Conservation (phyloP, 2,113 vertebrate species). For the Zapus hudsonius region DNA sequence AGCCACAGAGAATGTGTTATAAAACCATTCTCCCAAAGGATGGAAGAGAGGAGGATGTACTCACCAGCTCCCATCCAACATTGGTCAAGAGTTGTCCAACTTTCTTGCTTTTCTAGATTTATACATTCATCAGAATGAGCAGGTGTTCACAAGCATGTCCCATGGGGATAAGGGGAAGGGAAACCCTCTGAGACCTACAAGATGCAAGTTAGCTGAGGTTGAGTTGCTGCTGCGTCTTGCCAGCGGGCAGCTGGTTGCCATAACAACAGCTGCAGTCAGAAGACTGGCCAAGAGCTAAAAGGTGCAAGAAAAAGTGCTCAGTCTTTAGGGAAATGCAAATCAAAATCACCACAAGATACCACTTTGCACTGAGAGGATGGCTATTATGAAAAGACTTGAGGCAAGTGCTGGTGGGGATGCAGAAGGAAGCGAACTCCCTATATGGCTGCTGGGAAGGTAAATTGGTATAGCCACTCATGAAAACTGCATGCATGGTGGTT, state of each 20-base stretch:
- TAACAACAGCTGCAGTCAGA: neutral
- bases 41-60: neutral
- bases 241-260: neutral
- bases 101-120: constrained; percentile 20
- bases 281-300: neutral
- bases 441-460: neutral
- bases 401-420: neutral
- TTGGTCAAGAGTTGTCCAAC: neutral
- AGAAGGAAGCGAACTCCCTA: neutral
- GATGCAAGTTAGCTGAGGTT: neutral
- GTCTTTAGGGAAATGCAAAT: neutral
- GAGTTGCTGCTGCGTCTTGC: neutral
- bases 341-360: neutral
- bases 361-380: neutral
- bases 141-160: neutral
- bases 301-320: neutral
- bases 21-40: neutral
- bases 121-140: neutral
- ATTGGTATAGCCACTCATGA: neutral
- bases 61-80: neutral
- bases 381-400: neutral
- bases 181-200: neutral
- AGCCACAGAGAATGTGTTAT: neutral
- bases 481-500: neutral
- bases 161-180: neutral